Conservation (phyloP, 1,140 invertebrate species). For the Drosophila asahinai region DNA sequence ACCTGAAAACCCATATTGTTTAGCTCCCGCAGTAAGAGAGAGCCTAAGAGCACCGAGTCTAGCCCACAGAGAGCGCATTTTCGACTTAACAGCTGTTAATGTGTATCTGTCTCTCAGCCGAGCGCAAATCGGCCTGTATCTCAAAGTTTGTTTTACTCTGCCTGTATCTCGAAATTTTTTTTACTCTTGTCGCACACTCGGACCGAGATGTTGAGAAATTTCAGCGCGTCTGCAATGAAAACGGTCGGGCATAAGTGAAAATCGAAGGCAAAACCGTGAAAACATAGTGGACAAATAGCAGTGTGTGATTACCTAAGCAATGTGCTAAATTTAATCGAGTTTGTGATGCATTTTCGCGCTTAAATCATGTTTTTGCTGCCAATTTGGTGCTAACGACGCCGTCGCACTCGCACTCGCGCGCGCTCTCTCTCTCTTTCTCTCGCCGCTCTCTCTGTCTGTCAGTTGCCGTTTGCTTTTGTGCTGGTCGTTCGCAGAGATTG, state of each 20-base stretch:
- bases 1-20: background rate
- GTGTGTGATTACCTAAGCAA: constrained; percentile 2
- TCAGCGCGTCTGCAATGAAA: constrained; percentile 17
- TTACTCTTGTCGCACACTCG: constrained; percentile 22
- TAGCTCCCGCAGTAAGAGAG: background rate
- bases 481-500: constrained; percentile 56
- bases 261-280: constrained; percentile 10
- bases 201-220: constrained; percentile 15
- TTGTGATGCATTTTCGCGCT: constrained; percentile 9
- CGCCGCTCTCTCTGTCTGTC: background rate
- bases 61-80: background rate
- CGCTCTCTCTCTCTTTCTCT: constrained; percentile 46
- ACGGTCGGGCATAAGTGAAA: constrained; percentile 11
- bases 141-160: constrained; percentile 15
- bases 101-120: constrained; percentile 11
- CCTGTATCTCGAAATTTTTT: constrained; percentile 16
- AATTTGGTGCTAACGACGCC: constrained; percentile 39
- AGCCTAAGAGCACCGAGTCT: background rate
- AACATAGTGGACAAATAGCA: constrained; percentile 11
- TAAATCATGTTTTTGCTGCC: constrained; percentile 21
- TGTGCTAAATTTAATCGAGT: constrained; percentile 1
- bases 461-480: constrained; percentile 37
- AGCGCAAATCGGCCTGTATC: constrained; percentile 4
- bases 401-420: constrained; percentile 35
- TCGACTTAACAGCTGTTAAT: constrained; percentile 4